Evolutionary conservation across 2,113 vertebrate species (phyloP), one percentile per base, ranked within the genome.

Genomic region (Mobula birostris): DNA sequence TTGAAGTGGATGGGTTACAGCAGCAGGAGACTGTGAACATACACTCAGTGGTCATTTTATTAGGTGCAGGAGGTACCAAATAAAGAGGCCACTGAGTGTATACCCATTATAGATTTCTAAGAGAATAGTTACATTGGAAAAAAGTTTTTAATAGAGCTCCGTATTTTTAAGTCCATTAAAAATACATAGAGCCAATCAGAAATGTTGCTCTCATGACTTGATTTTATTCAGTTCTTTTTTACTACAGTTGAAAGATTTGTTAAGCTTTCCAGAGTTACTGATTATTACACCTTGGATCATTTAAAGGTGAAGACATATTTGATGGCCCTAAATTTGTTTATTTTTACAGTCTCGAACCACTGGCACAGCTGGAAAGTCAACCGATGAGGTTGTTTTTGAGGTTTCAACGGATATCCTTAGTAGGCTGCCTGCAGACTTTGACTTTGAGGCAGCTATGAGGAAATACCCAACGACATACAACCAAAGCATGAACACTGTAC

Each of bases 401-500:
- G 98, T 99, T 70, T 97, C 98, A 56, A 96, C 97, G 2, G 98
- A 98, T 95, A 96, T 99, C 94, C 96, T 98, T 94, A 97, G 96
- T 93, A 98, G 98, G 95, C 97, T 98, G 85, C 98, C 98, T 5
- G 32, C 94, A 48, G 95, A 98, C 96, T 99, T 98, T 15, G 97
- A 98, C 88, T 95, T 96, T 1, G 97, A 98, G 95, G 95, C 97
- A 2, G 97, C 96, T 0, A 97, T 97, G 97, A 96, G 96, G 94
- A 96, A 95, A 94, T 99, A 97, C 15, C 98, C 98, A 9, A 99
- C 97, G 32, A 97, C 96, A 61, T 98, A 99, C 94, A 96, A 96
- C 15, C 97, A 98, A 96, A 99, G 98, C 96, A 98, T 98, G 98
- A 99, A 99, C 95, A 98, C 98, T 0, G 98, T 98, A 15, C 97